These are phyloP conservation scores for Thysanoteuthis rhombus DNA, from an alignment of 2,888 invertebrate species.

Conservation along the genomic window DNA sequence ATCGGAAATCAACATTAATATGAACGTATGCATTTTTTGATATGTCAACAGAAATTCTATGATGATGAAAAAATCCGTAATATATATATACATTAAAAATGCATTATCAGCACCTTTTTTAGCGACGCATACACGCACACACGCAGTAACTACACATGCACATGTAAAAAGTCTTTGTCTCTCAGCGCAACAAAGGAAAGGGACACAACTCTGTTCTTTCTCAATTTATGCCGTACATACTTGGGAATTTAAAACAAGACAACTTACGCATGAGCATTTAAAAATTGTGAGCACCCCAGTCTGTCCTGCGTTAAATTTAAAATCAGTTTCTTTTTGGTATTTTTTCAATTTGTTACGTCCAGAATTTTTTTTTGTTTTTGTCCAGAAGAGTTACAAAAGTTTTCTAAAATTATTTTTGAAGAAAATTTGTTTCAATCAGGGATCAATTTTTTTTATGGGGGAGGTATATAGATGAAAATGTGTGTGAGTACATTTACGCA, in stretches of 20 bases:
- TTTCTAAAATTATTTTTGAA: neutral
- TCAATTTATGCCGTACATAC: neutral
- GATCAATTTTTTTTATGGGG: neutral
- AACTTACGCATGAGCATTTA: neutral
- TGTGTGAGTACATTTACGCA: neutral
- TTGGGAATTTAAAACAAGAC: neutral
- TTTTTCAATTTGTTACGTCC: neutral
- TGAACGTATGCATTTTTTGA: neutral
- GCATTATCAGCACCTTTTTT: neutral
- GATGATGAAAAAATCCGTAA: neutral
- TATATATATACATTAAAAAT: neutral
- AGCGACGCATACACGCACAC: neutral
- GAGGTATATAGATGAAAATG: neutral
- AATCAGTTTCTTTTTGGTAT: neutral
- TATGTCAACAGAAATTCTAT: neutral
- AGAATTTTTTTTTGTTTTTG: neutral
- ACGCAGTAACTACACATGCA: neutral
- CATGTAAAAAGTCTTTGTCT: neutral
- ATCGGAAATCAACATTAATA: neutral
- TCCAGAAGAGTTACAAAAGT: neutral
- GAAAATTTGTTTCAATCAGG: neutral
- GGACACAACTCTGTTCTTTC: neutral
- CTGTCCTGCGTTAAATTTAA: neutral
- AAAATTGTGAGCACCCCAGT: neutral
- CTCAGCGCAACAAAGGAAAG: neutral